Conservation (phyloP, 2,888 invertebrate genomes). For the Orchesellides sinensis region DNA sequence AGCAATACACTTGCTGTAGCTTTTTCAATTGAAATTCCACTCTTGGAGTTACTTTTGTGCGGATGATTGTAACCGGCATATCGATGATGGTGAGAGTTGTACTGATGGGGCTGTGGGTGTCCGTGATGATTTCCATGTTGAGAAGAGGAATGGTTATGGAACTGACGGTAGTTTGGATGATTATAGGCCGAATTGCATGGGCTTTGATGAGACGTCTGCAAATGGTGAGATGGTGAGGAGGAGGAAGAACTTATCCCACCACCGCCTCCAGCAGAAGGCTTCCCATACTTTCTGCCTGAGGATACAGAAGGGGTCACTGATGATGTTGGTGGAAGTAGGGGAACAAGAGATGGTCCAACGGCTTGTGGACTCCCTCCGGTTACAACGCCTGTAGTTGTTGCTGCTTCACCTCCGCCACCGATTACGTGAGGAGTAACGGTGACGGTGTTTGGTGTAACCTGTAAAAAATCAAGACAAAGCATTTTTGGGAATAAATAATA, state of each 20-base stretch:
- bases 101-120: neutral
- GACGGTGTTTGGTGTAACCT: conserved; percentile 72
- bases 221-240: neutral
- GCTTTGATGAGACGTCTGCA: neutral
- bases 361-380: conserved; percentile 8
- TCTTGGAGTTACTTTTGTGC: neutral
- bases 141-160: neutral
- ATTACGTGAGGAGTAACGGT: conserved; percentile 67
- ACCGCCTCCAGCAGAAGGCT: neutral
- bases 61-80: neutral
- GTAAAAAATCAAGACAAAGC: conserved; percentile 1
- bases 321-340: conserved; percentile 27
- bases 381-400: neutral
- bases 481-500: no score
- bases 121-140: neutral
- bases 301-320: neutral
- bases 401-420: neutral
- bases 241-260: neutral
- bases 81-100: neutral
- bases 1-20: neutral
- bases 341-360: conserved; percentile 23
- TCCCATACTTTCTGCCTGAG: neutral
- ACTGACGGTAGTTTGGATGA: neutral
- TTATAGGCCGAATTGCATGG: neutral
- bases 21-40: conserved; percentile 10